These are phyloP conservation scores for Gobio gobio DNA, from an alignment of 2,113 vertebrate genomes.

Conservation along the genomic window DNA sequence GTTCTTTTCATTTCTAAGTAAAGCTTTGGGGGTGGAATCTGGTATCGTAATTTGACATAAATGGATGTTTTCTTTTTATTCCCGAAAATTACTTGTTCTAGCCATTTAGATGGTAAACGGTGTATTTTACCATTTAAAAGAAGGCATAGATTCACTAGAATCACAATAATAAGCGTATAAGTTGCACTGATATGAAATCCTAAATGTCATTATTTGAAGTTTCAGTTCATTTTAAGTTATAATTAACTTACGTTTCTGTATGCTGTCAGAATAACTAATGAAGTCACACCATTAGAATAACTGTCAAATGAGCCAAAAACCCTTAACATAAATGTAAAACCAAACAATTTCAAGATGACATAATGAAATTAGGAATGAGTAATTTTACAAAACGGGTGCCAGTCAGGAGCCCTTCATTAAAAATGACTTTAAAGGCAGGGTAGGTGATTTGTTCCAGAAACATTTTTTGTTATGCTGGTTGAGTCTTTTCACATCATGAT, in stretches of 20 bases:
- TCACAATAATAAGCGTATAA: neutral
- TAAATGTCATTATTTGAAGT: neutral
- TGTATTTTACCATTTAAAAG: neutral
- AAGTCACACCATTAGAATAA: neutral
- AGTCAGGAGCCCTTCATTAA: neutral
- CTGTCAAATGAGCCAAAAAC: neutral
- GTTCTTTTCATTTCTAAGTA: neutral
- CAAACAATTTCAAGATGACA: too few species aligned
- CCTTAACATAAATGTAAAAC: too few species aligned
- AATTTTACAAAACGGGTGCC: too few species aligned
- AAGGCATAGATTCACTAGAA: neutral
- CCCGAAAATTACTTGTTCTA: neutral
- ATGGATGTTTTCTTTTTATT: constrained; percentile 11
- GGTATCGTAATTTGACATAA: constrained; percentile 1
- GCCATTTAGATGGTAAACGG: neutral
- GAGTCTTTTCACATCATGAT: too few species aligned
- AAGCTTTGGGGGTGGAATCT: neutral
- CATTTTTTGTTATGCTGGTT: too few species aligned
- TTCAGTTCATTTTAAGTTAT: too few species aligned
- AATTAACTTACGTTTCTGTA: neutral
- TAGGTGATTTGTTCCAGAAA: too few species aligned
- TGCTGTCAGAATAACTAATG: neutral
- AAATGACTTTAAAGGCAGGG: neutral
- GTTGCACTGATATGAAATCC: neutral
- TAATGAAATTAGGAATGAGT: too few species aligned